Percentiles rank a stretch among this genome's conserved stretches.
phyloP scores from a whole-genome alignment of 2,113 vertebrate species.

The Ahaetulla prasina region DNA sequence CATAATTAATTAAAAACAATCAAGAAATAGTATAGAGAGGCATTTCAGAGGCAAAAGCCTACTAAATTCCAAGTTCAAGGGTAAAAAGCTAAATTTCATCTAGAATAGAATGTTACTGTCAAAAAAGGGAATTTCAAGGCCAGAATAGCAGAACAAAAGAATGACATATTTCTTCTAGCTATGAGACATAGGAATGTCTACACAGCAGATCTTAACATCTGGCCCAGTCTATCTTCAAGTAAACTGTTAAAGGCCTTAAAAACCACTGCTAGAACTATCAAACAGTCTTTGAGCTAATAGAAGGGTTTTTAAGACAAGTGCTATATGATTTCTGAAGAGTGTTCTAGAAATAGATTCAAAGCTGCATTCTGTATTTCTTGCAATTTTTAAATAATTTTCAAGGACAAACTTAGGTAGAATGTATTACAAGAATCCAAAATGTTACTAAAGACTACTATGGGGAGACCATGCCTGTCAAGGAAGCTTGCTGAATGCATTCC shows the following conservation, averaged over 20 bases:
- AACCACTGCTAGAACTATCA: not conserved
- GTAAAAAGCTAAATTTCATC: not conserved
- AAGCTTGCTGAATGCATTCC: not conserved
- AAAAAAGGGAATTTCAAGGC: not conserved
- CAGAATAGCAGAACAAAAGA: not conserved
- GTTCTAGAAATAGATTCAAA: not conserved
- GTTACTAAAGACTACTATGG: not conserved
- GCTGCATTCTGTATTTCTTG: not conserved
- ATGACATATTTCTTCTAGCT: not conserved
- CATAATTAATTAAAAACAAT: not conserved
- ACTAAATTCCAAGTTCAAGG: not conserved
- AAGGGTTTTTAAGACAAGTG: not conserved
- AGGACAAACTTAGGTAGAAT: not conserved
- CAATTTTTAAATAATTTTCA: not conserved
- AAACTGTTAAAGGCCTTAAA: not conserved
- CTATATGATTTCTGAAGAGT: not conserved
- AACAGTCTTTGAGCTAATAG: not conserved
- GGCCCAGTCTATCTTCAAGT: not conserved
- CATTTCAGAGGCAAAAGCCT: not conserved
- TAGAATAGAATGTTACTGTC: not conserved
- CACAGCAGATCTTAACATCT: not conserved
- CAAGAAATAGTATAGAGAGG: not conserved
- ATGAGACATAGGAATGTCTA: not conserved
- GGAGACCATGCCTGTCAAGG: not conserved
- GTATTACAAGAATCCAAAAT: not conserved